Conservation (phyloP, 2,888 invertebrate species). For the Drosophila ezoana region DNA sequence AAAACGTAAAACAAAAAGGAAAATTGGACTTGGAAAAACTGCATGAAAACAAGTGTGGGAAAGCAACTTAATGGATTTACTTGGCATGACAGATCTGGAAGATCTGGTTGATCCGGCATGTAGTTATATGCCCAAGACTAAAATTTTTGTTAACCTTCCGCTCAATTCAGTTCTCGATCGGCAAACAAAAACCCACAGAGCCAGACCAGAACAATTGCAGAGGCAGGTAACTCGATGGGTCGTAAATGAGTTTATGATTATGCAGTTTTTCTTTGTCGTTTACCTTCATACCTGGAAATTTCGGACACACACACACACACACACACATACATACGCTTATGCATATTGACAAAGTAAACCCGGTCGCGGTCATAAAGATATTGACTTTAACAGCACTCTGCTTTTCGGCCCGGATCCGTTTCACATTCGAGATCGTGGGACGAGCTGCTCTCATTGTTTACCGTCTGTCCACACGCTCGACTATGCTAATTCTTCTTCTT, state of each 20-base stretch:
- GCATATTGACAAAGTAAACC: constrained; percentile 46
- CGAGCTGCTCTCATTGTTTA: constrained; percentile 32
- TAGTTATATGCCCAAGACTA: not conserved
- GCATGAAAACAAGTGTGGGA: not conserved
- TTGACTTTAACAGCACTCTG: constrained; percentile 60
- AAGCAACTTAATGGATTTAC: not conserved
- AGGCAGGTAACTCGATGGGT: constrained; percentile 39
- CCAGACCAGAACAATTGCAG: constrained; percentile 3
- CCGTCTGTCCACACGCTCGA: constrained; percentile 1
- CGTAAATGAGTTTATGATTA: constrained; percentile 65
- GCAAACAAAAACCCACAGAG: constrained; percentile 26
- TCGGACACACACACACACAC: not conserved
- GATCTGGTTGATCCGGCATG: constrained; percentile 1
- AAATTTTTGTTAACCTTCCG: not conserved
- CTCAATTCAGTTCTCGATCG: not conserved
- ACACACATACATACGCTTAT: constrained; percentile 4
- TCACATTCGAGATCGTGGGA: constrained; percentile 7
- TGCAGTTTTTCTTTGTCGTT: constrained; percentile 45
- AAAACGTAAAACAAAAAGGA: not conserved
- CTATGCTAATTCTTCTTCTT: constrained; percentile 10
- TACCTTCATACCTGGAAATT: constrained; percentile 50
- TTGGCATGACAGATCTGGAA: not conserved
- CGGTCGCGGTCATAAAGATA: constrained; percentile 62
- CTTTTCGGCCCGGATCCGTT: constrained; percentile 22
- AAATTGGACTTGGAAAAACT: too few relatives aligned